Evolutionary conservation across 2,888 invertebrate species (phyloP).

Genomic region (Heliconius hortense): DNA sequence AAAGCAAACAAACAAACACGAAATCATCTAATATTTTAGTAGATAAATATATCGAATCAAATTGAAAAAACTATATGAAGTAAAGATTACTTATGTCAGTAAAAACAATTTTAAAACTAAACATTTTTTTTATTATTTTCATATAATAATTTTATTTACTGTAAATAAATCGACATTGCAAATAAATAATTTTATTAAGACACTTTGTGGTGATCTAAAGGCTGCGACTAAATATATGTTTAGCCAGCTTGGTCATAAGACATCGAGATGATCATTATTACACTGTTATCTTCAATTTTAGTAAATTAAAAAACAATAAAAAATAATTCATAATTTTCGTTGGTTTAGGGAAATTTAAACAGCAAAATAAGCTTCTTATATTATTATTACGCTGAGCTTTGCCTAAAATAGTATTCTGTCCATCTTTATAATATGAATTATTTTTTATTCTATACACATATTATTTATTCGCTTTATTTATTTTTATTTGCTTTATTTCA

Average conservation of each 20-base stretch:
- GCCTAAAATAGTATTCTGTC: background rate
- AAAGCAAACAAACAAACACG: no score
- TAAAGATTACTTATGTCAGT: background rate
- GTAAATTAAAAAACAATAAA: background rate
- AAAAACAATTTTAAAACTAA: background rate
- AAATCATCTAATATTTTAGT: background rate
- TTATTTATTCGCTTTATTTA: background rate
- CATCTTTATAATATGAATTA: constrained; percentile 11
- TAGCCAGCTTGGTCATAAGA: constrained; percentile 73
- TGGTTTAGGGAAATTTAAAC: background rate
- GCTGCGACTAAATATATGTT: constrained; percentile 60
- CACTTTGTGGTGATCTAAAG: constrained; percentile 50
- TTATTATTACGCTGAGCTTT: constrained; percentile 8
- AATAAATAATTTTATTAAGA: no score
- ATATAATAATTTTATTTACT: background rate
- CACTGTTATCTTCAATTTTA: background rate
- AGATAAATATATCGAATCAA: background rate
- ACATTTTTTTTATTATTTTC: background rate
- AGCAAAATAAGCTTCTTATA: background rate
- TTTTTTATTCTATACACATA: background rate
- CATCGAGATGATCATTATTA: constrained; percentile 51
- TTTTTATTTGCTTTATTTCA: background rate
- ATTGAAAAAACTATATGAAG: background rate
- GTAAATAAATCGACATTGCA: background rate
- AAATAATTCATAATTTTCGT: constrained; percentile 8